Evolutionary conservation across 2,888 invertebrate genomes (phyloP).

Genomic region (Cerceris rybyensis): DNA sequence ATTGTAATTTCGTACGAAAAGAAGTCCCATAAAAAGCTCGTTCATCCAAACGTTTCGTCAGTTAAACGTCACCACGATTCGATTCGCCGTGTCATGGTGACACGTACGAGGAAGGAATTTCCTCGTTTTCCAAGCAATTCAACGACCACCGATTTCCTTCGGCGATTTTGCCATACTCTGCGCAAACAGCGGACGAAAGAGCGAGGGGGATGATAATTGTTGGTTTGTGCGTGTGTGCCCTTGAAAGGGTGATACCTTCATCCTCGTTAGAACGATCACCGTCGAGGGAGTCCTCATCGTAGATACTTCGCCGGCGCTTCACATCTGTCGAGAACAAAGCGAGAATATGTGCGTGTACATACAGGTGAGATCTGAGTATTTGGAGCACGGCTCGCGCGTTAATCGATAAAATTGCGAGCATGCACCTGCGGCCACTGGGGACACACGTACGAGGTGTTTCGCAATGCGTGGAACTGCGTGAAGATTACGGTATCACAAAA

Average conservation of each 20-base stretch:
- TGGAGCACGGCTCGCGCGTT: conserved; percentile 33
- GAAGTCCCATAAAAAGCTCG: too few species aligned
- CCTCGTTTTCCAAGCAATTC: neutral
- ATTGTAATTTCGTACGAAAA: too few species aligned
- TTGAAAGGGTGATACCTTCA: conserved; percentile 76
- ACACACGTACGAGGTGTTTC: neutral
- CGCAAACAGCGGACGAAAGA: neutral
- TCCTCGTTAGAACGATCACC: conserved; percentile 79
- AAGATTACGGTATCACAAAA: neutral
- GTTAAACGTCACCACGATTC: neutral
- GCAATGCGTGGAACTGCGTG: neutral
- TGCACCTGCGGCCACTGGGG: conserved; percentile 31
- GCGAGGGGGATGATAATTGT: conserved; percentile 19
- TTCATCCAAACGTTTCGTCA: neutral
- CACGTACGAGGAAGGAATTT: neutral
- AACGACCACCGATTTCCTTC: too few species aligned
- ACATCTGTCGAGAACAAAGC: conserved; percentile 79
- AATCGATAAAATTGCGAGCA: conserved; percentile 41
- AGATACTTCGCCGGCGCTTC: conserved; percentile 79
- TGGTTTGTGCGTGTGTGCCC: conserved; percentile 39
- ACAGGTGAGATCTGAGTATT: conserved; percentile 63
- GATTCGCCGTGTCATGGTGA: neutral
- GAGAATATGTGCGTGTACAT: conserved; percentile 68
- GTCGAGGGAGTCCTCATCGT: conserved; percentile 80
- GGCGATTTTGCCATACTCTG: neutral